phyloP scores from a whole-genome alignment of 2,113 vertebrate genomes.

The Chroicocephalus ridibundus region DNA sequence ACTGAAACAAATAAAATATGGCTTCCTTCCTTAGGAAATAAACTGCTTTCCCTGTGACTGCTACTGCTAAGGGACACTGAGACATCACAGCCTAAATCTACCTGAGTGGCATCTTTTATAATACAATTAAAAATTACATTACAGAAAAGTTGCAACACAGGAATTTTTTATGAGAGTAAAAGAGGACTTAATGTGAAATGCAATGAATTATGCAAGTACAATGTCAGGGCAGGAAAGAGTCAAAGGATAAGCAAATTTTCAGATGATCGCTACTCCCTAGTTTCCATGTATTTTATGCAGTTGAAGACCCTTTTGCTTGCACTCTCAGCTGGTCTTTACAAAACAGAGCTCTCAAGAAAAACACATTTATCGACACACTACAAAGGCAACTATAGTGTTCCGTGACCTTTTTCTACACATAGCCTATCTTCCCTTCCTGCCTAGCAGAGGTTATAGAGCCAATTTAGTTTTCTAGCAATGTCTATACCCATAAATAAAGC shows the following conservation, averaged over 20 bases:
- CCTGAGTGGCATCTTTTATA: not conserved
- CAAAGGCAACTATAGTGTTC: not conserved
- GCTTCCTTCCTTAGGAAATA: not conserved
- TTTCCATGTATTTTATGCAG: not conserved
- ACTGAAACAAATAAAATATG: not conserved
- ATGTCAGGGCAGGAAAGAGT: not conserved
- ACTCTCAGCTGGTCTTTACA: not conserved
- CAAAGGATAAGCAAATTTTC: not conserved
- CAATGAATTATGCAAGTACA: not conserved
- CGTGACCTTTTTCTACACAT: rapidly evolving
- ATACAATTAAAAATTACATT: not conserved
- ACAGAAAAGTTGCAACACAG: not conserved
- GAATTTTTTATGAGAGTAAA: not conserved
- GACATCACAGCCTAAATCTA: not conserved
- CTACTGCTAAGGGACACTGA: not conserved
- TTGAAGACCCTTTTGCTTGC: not conserved
- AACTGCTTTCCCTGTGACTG: not conserved
- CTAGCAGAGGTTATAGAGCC: not conserved
- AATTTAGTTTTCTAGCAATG: not conserved
- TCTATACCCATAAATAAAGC: not conserved
- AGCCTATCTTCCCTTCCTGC: not conserved
- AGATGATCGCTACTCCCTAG: not conserved
- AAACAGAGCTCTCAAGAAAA: not conserved
- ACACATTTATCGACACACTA: not conserved
- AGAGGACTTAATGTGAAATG: not conserved